These are phyloP conservation scores for Suncus etruscus DNA, from an alignment of 2,113 vertebrate species.

Conservation along the genomic window DNA sequence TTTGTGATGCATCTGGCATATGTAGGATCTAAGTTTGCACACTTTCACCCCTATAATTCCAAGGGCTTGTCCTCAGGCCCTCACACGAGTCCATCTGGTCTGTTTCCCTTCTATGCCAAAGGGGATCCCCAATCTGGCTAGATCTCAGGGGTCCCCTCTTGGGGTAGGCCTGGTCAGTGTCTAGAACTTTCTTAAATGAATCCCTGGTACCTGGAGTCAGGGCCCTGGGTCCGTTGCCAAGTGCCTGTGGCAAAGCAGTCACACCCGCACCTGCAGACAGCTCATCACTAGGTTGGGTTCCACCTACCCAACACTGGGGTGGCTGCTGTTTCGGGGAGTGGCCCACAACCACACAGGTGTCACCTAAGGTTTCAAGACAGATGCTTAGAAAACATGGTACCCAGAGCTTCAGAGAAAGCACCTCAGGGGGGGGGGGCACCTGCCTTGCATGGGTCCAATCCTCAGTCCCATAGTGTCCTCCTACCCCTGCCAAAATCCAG, in stretches of 20 bases:
- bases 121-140: background rate
- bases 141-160: background rate
- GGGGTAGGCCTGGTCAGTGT: background rate
- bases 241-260: background rate
- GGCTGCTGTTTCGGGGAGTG: no score
- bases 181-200: background rate
- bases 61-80: no score
- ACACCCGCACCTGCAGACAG: no score
- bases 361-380: rapidly evolving
- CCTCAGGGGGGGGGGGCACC: background rate
- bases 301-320: background rate
- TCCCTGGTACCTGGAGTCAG: background rate
- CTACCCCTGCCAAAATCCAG: no score
- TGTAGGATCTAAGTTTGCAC: no score
- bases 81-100: no score
- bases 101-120: no score
- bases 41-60: no score
- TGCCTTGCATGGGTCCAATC: no score
- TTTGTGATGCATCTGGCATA: no score
- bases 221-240: background rate
- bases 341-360: background rate
- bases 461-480: no score
- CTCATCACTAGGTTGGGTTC: background rate
- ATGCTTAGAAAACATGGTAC: background rate
- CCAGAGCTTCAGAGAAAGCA: background rate